phyloP scores from a whole-genome alignment of 1,140 invertebrate species.

The Atta colombica region DNA sequence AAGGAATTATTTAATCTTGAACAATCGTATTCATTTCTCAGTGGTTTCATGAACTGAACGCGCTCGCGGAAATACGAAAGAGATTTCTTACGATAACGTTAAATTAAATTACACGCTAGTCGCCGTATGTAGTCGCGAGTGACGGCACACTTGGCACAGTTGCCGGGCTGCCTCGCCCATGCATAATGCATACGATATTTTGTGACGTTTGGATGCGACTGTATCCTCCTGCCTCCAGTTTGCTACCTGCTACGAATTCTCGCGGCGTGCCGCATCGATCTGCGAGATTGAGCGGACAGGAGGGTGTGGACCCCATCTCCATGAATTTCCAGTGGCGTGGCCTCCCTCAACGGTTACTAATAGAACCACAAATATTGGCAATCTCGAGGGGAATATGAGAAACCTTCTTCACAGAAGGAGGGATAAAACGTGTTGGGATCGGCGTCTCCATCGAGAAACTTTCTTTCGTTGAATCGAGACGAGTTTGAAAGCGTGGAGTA shows the following conservation, averaged over 20 bases:
- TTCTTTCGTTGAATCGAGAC: conserved; percentile 34
- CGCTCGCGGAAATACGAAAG: background rate
- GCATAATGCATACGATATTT: conserved; percentile 85
- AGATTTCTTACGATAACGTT: conserved; percentile 83
- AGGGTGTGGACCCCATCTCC: background rate
- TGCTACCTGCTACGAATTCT: conserved; percentile 64
- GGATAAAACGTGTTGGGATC: background rate
- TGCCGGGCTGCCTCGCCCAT: conserved; percentile 76
- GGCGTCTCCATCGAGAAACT: background rate
- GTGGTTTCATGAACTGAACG: background rate
- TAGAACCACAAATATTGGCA: conserved; percentile 60
- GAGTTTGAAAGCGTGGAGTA: background rate
- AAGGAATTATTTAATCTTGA: too few relatives aligned
- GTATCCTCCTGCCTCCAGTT: conserved; percentile 42
- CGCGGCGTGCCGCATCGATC: conserved; percentile 55
- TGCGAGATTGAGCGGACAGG: background rate
- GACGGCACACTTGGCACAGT: conserved; percentile 84
- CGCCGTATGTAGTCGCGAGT: conserved; percentile 81
- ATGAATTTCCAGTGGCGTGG: conserved; percentile 54
- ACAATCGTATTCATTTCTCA: background rate
- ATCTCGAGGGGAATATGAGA: conserved; percentile 41
- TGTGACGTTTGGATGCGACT: conserved; percentile 76
- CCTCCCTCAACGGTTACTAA: conserved; percentile 48
- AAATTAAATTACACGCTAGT: conserved; percentile 85
- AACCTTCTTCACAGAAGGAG: background rate